A percentile compares a stretch with the other conserved stretches of the same genome.
Conservation (phyloP, 2,888 invertebrate species). For the Tetrapedia diversipes region DNA sequence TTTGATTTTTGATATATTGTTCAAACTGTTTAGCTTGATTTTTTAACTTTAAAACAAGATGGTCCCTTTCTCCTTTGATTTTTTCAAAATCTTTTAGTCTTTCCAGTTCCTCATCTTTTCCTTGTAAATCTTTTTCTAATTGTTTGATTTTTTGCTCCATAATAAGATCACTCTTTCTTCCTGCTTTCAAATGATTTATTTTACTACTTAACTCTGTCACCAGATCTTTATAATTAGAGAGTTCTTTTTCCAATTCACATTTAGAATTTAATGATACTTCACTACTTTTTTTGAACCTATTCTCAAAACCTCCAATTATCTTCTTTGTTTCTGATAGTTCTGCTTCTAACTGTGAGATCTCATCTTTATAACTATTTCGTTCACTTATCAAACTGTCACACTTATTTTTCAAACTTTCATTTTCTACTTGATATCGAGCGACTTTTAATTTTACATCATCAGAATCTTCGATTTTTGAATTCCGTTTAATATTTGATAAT, state of each 20-base stretch:
- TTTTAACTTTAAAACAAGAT: slow-evolving; percentile 85
- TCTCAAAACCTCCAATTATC: slow-evolving; percentile 77
- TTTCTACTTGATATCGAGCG: slow-evolving; percentile 68
- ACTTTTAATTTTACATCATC: slow-evolving; percentile 66
- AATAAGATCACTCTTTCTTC: slow-evolving; percentile 57
- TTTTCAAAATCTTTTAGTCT: slow-evolving; percentile 74
- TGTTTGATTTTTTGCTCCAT: slow-evolving; percentile 73
- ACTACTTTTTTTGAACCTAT: slow-evolving; percentile 72
- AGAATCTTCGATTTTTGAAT: slow-evolving; percentile 60
- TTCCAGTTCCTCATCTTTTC: slow-evolving; percentile 71
- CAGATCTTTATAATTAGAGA: slow-evolving; percentile 72
- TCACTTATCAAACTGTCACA: slow-evolving; percentile 73
- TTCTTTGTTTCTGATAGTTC: slow-evolving; percentile 79
- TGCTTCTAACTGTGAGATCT: slow-evolving; percentile 84
- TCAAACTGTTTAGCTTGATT: slow-evolving; percentile 87
- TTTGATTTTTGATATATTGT: slow-evolving; percentile 86
- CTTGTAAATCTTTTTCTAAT: slow-evolving; percentile 73
- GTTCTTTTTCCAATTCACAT: slow-evolving; percentile 71
- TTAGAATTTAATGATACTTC: slow-evolving; percentile 60
- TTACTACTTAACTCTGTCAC: slow-evolving; percentile 67
- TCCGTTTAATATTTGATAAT: slow-evolving; percentile 65
- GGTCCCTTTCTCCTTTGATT: slow-evolving; percentile 85
- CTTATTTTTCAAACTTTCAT: slow-evolving; percentile 71
- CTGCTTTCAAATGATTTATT: slow-evolving; percentile 67
- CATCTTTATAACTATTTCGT: slow-evolving; percentile 81